Percentiles rank a stretch among this genome's conserved stretches.
These are phyloP conservation scores for Alcis repandata DNA, from an alignment of 2,888 invertebrate species.

Conservation along the genomic window DNA sequence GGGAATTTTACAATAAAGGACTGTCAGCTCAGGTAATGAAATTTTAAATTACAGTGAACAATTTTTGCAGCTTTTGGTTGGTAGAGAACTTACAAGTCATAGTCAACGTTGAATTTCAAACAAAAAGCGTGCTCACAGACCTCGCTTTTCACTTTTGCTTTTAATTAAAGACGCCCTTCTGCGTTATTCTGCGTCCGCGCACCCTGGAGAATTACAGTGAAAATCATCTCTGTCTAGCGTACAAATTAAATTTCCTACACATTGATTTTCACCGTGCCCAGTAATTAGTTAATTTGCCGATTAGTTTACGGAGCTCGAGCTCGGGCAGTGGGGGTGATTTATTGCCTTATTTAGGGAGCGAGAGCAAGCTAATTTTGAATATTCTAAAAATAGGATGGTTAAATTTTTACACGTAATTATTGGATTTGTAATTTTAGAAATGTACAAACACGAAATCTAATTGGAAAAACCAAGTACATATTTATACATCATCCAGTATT, in stretches of 20 bases:
- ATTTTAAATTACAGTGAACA: no score
- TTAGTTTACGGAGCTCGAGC: constrained; percentile 75
- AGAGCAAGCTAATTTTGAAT: constrained; percentile 8
- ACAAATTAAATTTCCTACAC: constrained; percentile 79
- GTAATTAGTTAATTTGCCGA: constrained; percentile 80
- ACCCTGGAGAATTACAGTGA: constrained; percentile 62
- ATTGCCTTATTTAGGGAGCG: constrained; percentile 62
- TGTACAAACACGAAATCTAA: no score
- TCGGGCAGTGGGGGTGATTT: constrained; percentile 69
- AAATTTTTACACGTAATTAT: no score
- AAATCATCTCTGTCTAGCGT: constrained; percentile 66
- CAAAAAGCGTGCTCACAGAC: no score
- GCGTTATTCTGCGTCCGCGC: constrained; percentile 30
- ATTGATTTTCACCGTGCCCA: constrained; percentile 75
- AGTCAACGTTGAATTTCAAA: no score
- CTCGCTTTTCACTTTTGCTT: not conserved
- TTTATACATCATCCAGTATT: no score
- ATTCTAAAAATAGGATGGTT: not conserved
- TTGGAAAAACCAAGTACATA: no score
- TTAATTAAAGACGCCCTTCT: not conserved
- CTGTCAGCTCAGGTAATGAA: no score
- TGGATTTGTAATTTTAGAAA: no score
- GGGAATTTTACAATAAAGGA: no score
- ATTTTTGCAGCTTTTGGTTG: no score
- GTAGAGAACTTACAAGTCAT: no score